Conservation (phyloP, 2,888 invertebrate genomes). For the Andrena fulva region DNA sequence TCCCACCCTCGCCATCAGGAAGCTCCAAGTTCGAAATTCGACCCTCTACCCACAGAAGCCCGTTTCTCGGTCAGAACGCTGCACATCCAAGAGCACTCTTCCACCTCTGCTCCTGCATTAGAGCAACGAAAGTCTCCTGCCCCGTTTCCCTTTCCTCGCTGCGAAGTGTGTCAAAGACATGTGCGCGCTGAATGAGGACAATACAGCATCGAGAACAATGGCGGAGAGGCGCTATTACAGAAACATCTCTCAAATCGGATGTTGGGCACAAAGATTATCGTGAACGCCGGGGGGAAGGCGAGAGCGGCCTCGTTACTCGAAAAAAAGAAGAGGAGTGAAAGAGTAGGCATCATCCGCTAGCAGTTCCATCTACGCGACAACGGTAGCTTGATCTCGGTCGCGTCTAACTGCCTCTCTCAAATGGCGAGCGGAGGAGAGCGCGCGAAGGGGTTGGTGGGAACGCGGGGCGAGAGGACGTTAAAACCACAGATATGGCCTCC, state of each 20-base stretch:
- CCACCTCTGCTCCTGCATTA: not conserved
- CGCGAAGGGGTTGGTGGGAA: not conserved
- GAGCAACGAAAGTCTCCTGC: not conserved
- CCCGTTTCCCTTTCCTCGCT: not conserved
- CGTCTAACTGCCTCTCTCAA: constrained; percentile 21
- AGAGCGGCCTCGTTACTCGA: constrained; percentile 49
- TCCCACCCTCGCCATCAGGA: too few relatives aligned
- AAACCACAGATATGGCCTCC: constrained; percentile 61
- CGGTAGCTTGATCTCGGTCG: constrained; percentile 21
- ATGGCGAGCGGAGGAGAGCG: not conserved
- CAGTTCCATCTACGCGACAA: constrained; percentile 20
- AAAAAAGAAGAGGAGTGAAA: constrained; percentile 3
- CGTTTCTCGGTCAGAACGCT: constrained; percentile 26
- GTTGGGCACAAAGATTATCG: constrained; percentile 49
- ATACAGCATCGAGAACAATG: constrained; percentile 51
- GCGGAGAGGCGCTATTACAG: constrained; percentile 44
- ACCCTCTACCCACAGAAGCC: not conserved
- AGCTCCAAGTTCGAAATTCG: not conserved
- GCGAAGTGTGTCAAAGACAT: constrained; percentile 49
- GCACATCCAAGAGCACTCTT: not conserved
- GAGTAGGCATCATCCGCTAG: constrained; percentile 15
- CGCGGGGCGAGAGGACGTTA: constrained; percentile 34
- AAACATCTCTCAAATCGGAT: constrained; percentile 56
- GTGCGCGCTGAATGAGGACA: constrained; percentile 43
- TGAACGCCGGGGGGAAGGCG: constrained; percentile 19